phyloP scores from a whole-genome alignment of 2,797 vertebrate species.

The Sebastes nivosus region DNA sequence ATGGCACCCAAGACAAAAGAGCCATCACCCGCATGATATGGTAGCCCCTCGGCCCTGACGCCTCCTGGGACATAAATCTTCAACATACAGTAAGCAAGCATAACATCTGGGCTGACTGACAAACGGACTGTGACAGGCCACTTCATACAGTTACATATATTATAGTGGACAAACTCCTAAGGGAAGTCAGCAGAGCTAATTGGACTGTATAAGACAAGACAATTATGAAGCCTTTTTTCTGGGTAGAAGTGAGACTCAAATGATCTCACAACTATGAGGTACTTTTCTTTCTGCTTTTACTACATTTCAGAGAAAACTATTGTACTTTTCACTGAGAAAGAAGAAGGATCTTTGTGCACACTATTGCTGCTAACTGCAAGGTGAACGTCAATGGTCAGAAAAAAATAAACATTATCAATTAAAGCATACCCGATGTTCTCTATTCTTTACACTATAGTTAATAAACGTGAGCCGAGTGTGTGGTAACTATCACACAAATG shows the following conservation, averaged over 20 bases:
- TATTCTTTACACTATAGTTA: not conserved
- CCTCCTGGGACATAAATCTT: conserved; percentile 64
- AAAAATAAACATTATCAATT: no score
- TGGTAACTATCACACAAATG: not conserved
- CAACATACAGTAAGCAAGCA: conserved; percentile 59
- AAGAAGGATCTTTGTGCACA: not conserved
- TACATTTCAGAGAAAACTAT: not conserved
- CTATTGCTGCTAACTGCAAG: not conserved
- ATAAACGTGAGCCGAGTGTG: not conserved
- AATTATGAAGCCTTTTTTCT: not conserved
- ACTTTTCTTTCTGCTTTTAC: not conserved
- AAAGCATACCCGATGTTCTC: not conserved
- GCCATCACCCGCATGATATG: conserved; percentile 64
- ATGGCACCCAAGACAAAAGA: conserved; percentile 72
- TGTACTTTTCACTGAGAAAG: not conserved
- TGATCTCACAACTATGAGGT: not conserved
- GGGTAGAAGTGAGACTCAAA: not conserved
- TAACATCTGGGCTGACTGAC: conserved; percentile 67
- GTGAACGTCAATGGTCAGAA: not conserved
- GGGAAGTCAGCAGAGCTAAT: not conserved
- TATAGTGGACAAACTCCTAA: not conserved
- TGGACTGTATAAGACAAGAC: not conserved
- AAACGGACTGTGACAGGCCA: conserved; percentile 14
- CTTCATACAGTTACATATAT: not conserved
- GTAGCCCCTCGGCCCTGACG: conserved; percentile 50